A percentile compares a stretch with the other conserved stretches of the same genome.
These are phyloP conservation scores for Epizoanthus scotinus DNA, from an alignment of 92 coral and sea anemone species.

Conservation along the genomic window DNA sequence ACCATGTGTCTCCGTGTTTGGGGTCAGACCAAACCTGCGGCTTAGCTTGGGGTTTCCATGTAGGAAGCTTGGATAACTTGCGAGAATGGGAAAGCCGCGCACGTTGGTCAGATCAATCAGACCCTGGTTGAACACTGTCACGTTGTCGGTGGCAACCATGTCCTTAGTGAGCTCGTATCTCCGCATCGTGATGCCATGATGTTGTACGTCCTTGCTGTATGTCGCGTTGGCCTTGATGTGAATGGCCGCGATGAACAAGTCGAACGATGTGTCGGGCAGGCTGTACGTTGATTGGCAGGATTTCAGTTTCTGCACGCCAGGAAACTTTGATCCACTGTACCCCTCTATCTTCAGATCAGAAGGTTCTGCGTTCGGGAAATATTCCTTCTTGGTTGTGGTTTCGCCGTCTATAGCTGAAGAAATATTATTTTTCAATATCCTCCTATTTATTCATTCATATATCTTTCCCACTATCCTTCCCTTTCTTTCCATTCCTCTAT, in stretches of 20 bases:
- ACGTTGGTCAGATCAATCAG: slow-evolving; percentile 63
- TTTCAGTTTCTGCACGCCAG: slow-evolving; percentile 48
- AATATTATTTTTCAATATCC: background rate
- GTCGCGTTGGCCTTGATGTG: slow-evolving; percentile 45
- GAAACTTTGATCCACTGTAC: slow-evolving; percentile 50
- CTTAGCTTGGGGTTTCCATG: slow-evolving; percentile 54
- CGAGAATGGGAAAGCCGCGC: slow-evolving; percentile 50
- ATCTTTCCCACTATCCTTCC: no score
- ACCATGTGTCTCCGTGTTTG: slow-evolving; percentile 57
- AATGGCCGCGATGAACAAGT: slow-evolving; percentile 56
- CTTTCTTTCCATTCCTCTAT: no score
- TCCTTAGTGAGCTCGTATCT: slow-evolving; percentile 52
- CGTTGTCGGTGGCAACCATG: slow-evolving; percentile 56
- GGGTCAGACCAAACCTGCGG: slow-evolving; percentile 48
- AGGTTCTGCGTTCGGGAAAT: slow-evolving; percentile 56
- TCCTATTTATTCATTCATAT: no score
- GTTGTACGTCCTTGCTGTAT: slow-evolving; percentile 47
- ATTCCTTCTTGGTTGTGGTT: slow-evolving; percentile 30
- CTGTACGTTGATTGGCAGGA: slow-evolving; percentile 64
- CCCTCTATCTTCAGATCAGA: slow-evolving; percentile 66
- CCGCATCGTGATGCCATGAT: slow-evolving; percentile 62
- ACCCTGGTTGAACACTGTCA: slow-evolving; percentile 64
- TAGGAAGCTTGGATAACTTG: slow-evolving; percentile 75
- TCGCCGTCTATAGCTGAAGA: slow-evolving; percentile 66
- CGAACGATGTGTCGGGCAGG: slow-evolving; percentile 45